Percentiles rank a stretch among this genome's conserved stretches.
Conservation (phyloP, 2,113 vertebrate species). For the Oreocharis arfaki region DNA sequence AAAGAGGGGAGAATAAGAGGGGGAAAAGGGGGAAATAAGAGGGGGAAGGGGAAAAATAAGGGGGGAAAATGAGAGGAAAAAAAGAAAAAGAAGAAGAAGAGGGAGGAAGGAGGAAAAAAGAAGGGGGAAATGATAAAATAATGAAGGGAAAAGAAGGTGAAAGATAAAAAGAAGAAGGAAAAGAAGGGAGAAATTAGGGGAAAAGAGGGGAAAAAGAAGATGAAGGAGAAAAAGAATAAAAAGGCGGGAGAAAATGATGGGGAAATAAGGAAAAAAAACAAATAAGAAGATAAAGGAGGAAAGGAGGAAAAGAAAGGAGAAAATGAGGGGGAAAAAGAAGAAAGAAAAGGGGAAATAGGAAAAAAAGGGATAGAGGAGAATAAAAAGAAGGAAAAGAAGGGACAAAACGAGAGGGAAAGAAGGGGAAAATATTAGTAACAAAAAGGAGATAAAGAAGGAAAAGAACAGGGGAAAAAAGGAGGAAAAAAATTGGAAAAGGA, state of each 20-base stretch:
- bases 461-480: neutral
- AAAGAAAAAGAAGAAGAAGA: fast-evolving
- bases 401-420: neutral
- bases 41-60: too few relatives aligned
- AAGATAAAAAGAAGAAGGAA: neutral
- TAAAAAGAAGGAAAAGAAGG: neutral
- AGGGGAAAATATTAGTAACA: too few relatives aligned
- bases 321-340: too few relatives aligned
- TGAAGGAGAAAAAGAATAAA: fast-evolving
- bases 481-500: neutral
- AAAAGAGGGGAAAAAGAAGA: neutral
- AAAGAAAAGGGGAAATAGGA: too few relatives aligned
- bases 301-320: too few relatives aligned
- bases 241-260: too few relatives aligned
- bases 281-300: too few relatives aligned
- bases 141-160: neutral
- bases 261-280: too few relatives aligned
- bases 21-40: too few relatives aligned
- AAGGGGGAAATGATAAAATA: too few relatives aligned
- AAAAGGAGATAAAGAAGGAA: neutral
- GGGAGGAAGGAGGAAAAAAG: neutral
- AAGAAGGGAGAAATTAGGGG: too few relatives aligned
- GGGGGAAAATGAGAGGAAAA: neutral
- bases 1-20: too few relatives aligned
- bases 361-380: neutral